A percentile compares a stretch with the other conserved stretches of the same genome.
Evolutionary conservation across 2,797 vertebrate species (phyloP).

Genomic region (Gorsachius magnificus): DNA sequence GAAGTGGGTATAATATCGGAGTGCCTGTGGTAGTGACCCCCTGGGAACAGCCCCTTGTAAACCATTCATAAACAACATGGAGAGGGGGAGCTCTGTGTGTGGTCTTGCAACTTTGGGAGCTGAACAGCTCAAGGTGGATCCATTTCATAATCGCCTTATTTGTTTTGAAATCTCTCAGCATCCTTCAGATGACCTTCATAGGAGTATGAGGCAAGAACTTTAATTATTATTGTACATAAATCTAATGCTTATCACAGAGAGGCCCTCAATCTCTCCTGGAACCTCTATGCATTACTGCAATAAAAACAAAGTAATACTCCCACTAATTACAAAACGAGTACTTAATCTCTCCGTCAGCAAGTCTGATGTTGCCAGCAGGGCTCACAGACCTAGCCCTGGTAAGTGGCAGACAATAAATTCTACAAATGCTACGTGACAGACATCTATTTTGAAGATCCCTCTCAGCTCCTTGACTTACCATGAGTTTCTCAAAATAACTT

Average conservation of each 20-base stretch:
- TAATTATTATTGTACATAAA: constrained; percentile 59
- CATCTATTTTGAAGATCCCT: constrained; percentile 36
- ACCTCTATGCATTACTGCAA: constrained; percentile 2
- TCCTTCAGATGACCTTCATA: constrained; percentile 56
- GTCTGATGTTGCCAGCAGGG: not conserved
- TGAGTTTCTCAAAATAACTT: constrained; percentile 59
- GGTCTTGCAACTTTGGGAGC: constrained; percentile 51
- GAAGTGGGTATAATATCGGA: constrained; percentile 56
- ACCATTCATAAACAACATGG: constrained; percentile 54
- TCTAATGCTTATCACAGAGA: constrained; percentile 54
- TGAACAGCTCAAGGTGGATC: constrained; percentile 58
- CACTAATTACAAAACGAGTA: constrained; percentile 52
- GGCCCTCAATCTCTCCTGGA: constrained; percentile 21
- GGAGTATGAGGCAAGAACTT: constrained; percentile 29
- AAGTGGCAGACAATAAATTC: constrained; percentile 48
- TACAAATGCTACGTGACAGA: constrained; percentile 17
- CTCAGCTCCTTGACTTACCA: constrained; percentile 46
- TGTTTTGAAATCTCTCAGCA: constrained; percentile 59
- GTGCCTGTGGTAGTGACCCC: constrained; percentile 53
- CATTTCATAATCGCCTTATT: constrained; percentile 52
- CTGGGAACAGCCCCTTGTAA: constrained; percentile 61
- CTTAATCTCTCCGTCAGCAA: constrained; percentile 21
- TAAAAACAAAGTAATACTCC: constrained; percentile 47
- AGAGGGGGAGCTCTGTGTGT: constrained; percentile 52
- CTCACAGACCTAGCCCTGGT: not conserved